These are phyloP conservation scores for Serinus canaria DNA, from an alignment of 2,113 vertebrate genomes.

Conservation along the genomic window DNA sequence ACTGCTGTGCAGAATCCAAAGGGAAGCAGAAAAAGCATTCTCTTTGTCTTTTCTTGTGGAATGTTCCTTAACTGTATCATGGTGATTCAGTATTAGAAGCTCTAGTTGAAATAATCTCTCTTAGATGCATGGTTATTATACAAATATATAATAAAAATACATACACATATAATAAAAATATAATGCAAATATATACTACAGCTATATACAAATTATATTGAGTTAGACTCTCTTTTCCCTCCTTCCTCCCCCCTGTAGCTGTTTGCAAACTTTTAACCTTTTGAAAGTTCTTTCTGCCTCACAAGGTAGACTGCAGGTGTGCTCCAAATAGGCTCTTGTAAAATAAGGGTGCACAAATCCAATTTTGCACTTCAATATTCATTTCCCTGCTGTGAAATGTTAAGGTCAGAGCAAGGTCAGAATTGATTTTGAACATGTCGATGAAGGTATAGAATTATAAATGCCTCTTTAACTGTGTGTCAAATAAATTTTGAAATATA, in stretches of 20 bases:
- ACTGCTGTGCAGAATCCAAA: neutral
- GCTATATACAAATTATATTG: neutral
- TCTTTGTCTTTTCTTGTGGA: neutral
- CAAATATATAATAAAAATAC: neutral
- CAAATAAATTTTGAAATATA: neutral
- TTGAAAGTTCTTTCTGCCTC: neutral
- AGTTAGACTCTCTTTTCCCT: neutral
- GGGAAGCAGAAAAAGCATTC: neutral
- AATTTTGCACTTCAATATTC: neutral
- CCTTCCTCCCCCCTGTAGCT: accelerated
- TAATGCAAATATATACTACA: neutral
- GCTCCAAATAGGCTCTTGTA: neutral
- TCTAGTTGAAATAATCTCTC: neutral
- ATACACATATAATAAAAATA: neutral
- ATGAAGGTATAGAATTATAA: neutral
- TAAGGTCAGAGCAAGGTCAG: neutral
- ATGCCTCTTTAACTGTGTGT: neutral
- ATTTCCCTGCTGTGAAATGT: neutral
- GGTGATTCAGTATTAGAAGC: neutral
- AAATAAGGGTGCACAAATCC: neutral
- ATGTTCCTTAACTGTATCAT: neutral
- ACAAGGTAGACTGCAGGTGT: neutral
- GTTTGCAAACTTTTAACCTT: neutral
- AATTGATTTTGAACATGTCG: neutral
- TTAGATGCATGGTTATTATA: neutral